Conservation (phyloP, 2,888 invertebrate genomes). For the Lepetodrilus schrolli region DNA sequence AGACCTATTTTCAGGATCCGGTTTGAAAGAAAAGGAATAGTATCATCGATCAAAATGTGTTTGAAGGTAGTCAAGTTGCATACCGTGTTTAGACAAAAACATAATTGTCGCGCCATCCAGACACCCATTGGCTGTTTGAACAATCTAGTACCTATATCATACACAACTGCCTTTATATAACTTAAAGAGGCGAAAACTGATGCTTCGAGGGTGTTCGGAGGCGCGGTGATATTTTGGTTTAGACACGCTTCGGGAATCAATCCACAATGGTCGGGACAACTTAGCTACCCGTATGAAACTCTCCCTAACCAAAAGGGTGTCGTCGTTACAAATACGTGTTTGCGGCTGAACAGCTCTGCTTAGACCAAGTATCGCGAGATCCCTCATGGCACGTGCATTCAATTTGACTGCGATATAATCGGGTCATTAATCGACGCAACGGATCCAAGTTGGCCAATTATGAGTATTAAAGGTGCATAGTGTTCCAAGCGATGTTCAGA, state of each 20-base stretch:
- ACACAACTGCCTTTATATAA: neutral
- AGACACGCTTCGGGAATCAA: constrained; percentile 17
- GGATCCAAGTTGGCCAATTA: constrained; percentile 21
- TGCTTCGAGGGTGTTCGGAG: neutral
- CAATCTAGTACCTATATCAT: neutral
- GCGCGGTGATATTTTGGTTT: neutral
- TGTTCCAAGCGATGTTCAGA: neutral
- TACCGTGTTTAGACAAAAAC: neutral
- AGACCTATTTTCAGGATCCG: too few relatives aligned
- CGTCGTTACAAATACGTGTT: neutral
- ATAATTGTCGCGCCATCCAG: constrained; percentile 12
- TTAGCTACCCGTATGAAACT: constrained; percentile 4
- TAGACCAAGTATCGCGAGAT: constrained; percentile 7
- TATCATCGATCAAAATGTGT: too few relatives aligned
- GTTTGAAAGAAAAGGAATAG: too few relatives aligned
- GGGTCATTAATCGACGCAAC: constrained; percentile 27
- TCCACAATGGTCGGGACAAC: neutral
- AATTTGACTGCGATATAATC: constrained; percentile 27
- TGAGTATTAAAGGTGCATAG: constrained; percentile 12
- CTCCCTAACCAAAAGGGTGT: neutral
- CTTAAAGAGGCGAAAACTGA: neutral
- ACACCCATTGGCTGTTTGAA: too few relatives aligned
- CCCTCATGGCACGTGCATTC: constrained; percentile 9
- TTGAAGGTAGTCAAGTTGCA: neutral
- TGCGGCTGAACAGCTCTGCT: constrained; percentile 1